Evolutionary conservation across 2,113 vertebrate species (phyloP).

Genomic region (Pseudopipra pipra): DNA sequence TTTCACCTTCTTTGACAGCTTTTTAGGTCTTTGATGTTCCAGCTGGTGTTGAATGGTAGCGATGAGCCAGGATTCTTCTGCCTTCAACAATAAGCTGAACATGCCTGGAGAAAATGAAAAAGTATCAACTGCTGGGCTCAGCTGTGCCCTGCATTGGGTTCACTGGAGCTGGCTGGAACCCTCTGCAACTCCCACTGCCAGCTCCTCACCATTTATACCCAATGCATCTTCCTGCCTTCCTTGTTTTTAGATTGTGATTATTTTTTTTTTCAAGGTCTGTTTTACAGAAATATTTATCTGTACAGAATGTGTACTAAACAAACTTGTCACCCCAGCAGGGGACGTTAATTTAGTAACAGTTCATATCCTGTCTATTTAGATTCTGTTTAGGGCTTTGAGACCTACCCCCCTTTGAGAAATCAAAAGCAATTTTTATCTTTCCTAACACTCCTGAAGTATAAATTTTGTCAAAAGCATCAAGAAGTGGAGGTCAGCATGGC

Average conservation of each 20-base stretch:
- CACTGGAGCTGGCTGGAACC: rapidly evolving
- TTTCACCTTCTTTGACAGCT: neutral
- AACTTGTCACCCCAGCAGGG: neutral
- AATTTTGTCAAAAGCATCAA: neutral
- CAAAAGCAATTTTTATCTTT: neutral
- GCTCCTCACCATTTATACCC: rapidly evolving
- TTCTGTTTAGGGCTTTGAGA: neutral
- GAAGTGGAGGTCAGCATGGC: neutral
- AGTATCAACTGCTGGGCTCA: neutral
- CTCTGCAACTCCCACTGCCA: neutral
- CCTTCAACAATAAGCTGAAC: neutral
- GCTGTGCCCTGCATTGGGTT: neutral
- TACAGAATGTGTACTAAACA: neutral
- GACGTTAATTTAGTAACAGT: neutral
- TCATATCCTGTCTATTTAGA: neutral
- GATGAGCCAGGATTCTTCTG: neutral
- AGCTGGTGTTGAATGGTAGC: neutral
- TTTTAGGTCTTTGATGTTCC: neutral
- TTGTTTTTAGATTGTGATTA: rapidly evolving
- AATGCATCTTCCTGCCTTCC: neutral
- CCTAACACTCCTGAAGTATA: neutral
- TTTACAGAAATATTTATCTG: neutral
- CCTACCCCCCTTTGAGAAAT: neutral
- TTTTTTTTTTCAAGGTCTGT: neutral
- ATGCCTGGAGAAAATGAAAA: neutral